phyloP scores from a whole-genome alignment of 1,140 invertebrate species.

The Formica exsecta region DNA sequence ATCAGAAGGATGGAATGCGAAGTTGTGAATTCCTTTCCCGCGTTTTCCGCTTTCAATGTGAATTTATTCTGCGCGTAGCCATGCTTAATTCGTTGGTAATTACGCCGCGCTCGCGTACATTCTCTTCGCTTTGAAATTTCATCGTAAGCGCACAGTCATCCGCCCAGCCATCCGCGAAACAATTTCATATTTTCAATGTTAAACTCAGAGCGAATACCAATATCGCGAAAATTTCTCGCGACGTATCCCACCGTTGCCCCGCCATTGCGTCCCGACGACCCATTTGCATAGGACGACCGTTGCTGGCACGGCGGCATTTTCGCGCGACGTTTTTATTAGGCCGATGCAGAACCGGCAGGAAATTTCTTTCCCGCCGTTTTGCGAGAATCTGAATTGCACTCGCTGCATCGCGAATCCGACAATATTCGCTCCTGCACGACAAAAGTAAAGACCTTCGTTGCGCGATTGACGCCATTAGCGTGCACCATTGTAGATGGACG shows the following conservation, averaged over 20 bases:
- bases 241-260: constrained; percentile 1
- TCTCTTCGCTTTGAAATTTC: constrained; percentile 52
- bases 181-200: constrained; percentile 47
- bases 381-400: constrained; percentile 41
- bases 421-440: not conserved
- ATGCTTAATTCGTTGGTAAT: constrained; percentile 60
- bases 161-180: constrained; percentile 33
- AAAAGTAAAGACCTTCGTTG: constrained; percentile 55
- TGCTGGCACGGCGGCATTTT: constrained; percentile 18
- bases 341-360: constrained; percentile 25
- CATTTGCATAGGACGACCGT: constrained; percentile 57
- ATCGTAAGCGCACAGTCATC: constrained; percentile 35
- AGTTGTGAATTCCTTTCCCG: constrained; percentile 62
- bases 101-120: constrained; percentile 48
- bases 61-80: constrained; percentile 62
- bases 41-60: constrained; percentile 51
- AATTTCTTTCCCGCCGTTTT: constrained; percentile 54
- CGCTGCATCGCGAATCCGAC: constrained; percentile 7
- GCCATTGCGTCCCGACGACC: constrained; percentile 19
- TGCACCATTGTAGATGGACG: constrained; percentile 40
- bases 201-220: constrained; percentile 44
- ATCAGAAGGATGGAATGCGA: constrained; percentile 59
- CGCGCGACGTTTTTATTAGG: constrained; percentile 61
- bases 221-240: constrained; percentile 65
- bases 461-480: constrained; percentile 60